Evolutionary conservation across 2,113 vertebrate genomes (phyloP), one percentile per base, ranked within the genome.

Genomic region (Podiceps cristatus): DNA sequence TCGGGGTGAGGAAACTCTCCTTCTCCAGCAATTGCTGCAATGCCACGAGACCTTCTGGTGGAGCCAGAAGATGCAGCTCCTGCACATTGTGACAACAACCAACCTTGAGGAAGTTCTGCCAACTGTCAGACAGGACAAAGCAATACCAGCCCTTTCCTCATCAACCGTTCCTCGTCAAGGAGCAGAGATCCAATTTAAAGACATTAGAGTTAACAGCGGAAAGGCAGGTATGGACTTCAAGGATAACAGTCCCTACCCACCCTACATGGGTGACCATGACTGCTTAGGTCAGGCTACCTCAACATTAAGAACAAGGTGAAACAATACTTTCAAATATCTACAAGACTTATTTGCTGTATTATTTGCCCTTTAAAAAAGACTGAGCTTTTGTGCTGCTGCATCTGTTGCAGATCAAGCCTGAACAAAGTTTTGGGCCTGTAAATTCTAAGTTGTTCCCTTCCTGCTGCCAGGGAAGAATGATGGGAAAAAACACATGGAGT

Each of bases 1-100:
- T 24, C 24, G 28, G 29, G 33, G 33, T 35, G 58, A 56, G 69
- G 66, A 71, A 67, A 52, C 3, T 12, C 33, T 7, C 63, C 53
- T 60, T 24, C 44, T 66, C 22, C 58, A 56, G 45, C 40, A 50
- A 1, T 33, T 42, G 60, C 66, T 69, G 60, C 50, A 15, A 6
- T 55, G 50, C 40, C 56, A 23, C 1, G 4, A 37, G 45, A 27
- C 7, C n/a, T 72, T 9, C 58, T 28, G 27, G 22, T 11, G 8
- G 19, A 37, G 52, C 29, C 69, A 35, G 59, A 50, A 47, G 29
- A 59, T 52, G n/a, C 19, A 56, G 58, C 13, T 58, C 29, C 66
- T 82, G 37, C 3, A 4, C 8, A 27, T 3, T 0, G 1, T 29
- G 35, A 9, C 31, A 58, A 67, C 40, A 27, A 7, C 28, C 50